A percentile compares a stretch with the other conserved stretches of the same genome.
Conservation (phyloP, 2,888 invertebrate species). For the Coelopa pilipes region DNA sequence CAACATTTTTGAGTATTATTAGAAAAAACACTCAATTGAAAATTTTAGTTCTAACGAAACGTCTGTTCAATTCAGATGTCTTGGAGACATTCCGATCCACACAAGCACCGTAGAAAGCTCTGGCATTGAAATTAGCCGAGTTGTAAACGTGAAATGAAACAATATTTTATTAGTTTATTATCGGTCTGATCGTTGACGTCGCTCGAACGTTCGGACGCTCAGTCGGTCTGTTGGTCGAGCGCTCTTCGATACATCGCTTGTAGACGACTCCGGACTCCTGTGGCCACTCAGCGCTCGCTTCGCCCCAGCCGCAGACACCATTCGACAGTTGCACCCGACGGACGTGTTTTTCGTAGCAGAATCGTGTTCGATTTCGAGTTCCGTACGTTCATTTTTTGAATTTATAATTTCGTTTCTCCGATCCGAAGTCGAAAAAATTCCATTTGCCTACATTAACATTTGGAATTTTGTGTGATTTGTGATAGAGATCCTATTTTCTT, state of each 20-base stretch:
- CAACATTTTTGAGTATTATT: not conserved
- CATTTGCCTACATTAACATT: not conserved
- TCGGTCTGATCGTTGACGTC: not conserved
- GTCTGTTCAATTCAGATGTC: not conserved
- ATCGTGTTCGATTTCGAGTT: not conserved
- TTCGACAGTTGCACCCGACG: constrained; percentile 12
- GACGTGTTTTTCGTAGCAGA: constrained; percentile 10
- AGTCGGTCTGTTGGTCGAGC: too few relatives aligned
- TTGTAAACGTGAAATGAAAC: not conserved
- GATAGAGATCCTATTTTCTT: not conserved
- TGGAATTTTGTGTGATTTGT: not conserved
- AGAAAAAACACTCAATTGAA: not conserved
- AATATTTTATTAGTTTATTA: not conserved
- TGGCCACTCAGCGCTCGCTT: not conserved
- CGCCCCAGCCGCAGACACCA: constrained; percentile 25
- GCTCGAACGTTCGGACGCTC: not conserved
- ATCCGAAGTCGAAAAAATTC: not conserved
- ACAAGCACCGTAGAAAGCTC: too few relatives aligned
- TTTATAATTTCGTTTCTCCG: not conserved
- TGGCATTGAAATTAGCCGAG: too few relatives aligned
- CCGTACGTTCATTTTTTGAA: not conserved
- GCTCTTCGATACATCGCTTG: too few relatives aligned
- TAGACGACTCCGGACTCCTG: not conserved
- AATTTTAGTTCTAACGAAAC: not conserved
- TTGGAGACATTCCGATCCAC: too few relatives aligned